A percentile compares a stretch with the other conserved stretches of the same genome.
phyloP scores from a whole-genome alignment of 1,140 invertebrate species.

The Polypedilum vanderplanki region DNA sequence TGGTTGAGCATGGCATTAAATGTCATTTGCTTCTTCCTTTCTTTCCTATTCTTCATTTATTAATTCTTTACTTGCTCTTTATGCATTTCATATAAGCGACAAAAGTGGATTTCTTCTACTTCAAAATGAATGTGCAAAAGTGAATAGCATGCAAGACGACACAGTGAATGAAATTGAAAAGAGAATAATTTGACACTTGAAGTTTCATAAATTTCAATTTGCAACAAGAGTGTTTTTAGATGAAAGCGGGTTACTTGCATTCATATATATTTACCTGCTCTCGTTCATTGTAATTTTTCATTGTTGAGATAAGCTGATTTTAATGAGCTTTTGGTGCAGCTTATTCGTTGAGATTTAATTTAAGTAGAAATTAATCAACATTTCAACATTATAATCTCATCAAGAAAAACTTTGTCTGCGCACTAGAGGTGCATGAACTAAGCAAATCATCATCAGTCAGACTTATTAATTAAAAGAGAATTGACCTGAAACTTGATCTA shows the following conservation, averaged over 20 bases:
- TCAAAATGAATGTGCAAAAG: slow-evolving; percentile 12
- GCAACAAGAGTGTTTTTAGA: not conserved
- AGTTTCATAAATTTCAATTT: slow-evolving; percentile 20
- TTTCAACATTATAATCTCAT: not conserved
- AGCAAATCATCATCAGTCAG: not conserved
- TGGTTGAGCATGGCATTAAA: slow-evolving; percentile 17
- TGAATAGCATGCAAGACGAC: not conserved
- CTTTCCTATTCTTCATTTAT: not conserved
- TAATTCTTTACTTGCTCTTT: not conserved
- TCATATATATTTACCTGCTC: no score
- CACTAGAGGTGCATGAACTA: not conserved
- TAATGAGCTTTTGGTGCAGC: not conserved
- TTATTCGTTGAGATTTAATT: not conserved
- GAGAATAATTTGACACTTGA: slow-evolving; percentile 18
- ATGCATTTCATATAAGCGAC: not conserved
- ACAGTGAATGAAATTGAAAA: not conserved
- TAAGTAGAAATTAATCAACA: slow-evolving; percentile 1
- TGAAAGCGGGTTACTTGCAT: no score
- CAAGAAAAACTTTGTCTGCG: not conserved
- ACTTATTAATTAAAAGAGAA: not conserved
- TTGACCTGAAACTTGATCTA: not conserved
- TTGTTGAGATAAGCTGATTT: not conserved
- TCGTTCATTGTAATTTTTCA: no score
- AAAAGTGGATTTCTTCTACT: not conserved
- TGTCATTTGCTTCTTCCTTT: slow-evolving; percentile 4